Percentiles rank a stretch among this genome's conserved stretches.
phyloP scores from a whole-genome alignment of 2,888 invertebrate genomes.

The Mantis religiosa region DNA sequence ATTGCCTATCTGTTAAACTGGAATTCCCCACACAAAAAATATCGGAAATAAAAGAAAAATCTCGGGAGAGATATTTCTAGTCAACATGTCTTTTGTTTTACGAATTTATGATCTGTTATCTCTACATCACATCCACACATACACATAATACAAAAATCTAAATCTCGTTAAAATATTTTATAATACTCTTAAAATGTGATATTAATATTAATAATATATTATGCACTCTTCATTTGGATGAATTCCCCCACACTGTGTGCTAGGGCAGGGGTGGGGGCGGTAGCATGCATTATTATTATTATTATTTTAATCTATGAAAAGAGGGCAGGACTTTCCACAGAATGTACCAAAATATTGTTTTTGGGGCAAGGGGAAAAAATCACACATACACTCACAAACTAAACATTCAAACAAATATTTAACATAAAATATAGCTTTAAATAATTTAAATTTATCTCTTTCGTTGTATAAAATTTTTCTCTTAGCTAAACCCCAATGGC shows the following conservation, averaged over 20 bases:
- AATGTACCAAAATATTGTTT: conserved; percentile 28
- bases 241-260: conserved; percentile 17
- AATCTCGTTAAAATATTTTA: conserved; percentile 35
- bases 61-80: conserved; percentile 23
- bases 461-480: conserved; percentile 34
- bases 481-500: conserved; percentile 25
- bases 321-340: conserved; percentile 25
- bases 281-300: conserved; percentile 26
- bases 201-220: conserved; percentile 30
- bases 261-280: conserved; percentile 19
- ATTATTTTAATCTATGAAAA: conserved; percentile 14
- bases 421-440: conserved; percentile 34
- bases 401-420: conserved; percentile 33
- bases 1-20: conserved; percentile 29
- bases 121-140: conserved; percentile 30
- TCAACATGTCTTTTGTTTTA: conserved; percentile 26
- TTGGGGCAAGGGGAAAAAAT: conserved; percentile 25
- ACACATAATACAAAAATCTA: conserved; percentile 34
- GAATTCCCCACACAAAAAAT: conserved; percentile 30
- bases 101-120: conserved; percentile 11
- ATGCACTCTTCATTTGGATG: conserved; percentile 26
- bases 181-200: conserved; percentile 35
- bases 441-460: conserved; percentile 31
- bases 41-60: conserved; percentile 28
- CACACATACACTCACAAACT: conserved; percentile 31